Conservation (phyloP, 2,888 invertebrate genomes). For the Bimastos eiseni region DNA sequence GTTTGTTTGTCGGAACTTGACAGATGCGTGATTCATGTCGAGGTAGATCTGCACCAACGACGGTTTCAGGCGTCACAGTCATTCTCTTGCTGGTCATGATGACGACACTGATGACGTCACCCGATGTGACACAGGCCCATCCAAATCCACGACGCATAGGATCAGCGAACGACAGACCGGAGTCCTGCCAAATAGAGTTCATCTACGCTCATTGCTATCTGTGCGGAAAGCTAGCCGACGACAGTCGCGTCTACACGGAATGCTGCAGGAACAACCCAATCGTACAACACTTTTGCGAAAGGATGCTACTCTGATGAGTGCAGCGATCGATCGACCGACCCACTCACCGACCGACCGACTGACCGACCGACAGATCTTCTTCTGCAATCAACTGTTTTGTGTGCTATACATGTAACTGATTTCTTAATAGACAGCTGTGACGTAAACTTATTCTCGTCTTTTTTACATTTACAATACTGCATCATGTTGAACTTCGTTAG, state of each 20-base stretch:
- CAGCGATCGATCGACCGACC: neutral
- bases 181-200: neutral
- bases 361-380: neutral
- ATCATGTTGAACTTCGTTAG: too few species aligned
- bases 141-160: neutral
- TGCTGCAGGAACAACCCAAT: neutral
- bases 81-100: slow-evolving; percentile 13
- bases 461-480: too few species aligned
- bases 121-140: neutral
- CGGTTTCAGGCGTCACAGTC: neutral
- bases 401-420: neutral
- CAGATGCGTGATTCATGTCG: neutral
- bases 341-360: neutral
- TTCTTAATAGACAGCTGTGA: too few species aligned
- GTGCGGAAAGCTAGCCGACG: slow-evolving; percentile 24
- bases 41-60: neutral
- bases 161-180: neutral
- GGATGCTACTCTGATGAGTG: neutral
- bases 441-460: too few species aligned
- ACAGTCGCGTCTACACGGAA: neutral
- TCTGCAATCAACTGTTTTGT: neutral
- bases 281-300: neutral
- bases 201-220: slow-evolving; percentile 1
- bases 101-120: neutral
- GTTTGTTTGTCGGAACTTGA: neutral